A percentile compares a stretch with the other conserved stretches of the same genome.
Conservation (phyloP, 2,797 vertebrate species). For the Mormyrops attenuatus region DNA sequence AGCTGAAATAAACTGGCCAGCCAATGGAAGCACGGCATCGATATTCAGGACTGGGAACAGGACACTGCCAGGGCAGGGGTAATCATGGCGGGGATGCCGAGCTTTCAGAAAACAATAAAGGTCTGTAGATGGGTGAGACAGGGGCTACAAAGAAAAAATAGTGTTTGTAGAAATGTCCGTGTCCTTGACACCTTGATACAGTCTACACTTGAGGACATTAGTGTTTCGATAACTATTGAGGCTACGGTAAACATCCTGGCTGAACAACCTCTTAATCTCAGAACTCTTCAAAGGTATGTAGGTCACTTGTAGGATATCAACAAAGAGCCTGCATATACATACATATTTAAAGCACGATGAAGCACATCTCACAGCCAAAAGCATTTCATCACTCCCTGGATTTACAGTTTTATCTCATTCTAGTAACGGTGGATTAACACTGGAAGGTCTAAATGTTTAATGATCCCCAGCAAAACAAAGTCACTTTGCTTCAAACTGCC, state of each 20-base stretch:
- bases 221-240: background rate
- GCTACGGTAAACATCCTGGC: background rate
- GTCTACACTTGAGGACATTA: background rate
- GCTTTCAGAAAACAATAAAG: background rate
- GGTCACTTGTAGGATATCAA: background rate
- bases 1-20: background rate
- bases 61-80: background rate
- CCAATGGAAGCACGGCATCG: background rate
- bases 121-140: background rate
- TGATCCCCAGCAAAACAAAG: constrained; percentile 19
- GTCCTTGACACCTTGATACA: constrained; percentile 2
- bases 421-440: constrained; percentile 11
- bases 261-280: background rate
- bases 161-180: background rate
- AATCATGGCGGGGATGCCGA: background rate
- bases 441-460: constrained; percentile 13
- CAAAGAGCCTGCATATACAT: background rate
- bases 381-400: constrained; percentile 5
- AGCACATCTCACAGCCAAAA: background rate
- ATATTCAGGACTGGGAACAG: background rate
- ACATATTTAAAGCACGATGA: background rate
- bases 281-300: background rate
- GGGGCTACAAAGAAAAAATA: background rate
- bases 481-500: background rate
- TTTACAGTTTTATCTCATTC: constrained; percentile 17